phyloP scores from a whole-genome alignment of 2,113 vertebrate species.

The Ginglymostoma cirratum region DNA sequence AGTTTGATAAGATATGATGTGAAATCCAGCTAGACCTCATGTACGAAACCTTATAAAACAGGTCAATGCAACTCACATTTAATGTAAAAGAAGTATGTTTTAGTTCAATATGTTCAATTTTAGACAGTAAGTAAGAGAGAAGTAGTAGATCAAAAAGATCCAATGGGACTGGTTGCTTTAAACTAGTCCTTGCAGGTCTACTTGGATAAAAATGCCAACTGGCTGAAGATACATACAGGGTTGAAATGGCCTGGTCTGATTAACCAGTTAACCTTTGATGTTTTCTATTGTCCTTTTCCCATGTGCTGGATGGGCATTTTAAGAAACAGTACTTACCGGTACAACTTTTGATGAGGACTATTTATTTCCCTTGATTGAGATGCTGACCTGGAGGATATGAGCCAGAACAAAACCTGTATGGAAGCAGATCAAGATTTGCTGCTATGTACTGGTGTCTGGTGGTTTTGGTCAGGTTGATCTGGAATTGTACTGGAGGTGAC shows the following conservation, averaged over 20 bases:
- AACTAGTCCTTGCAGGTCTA: not conserved
- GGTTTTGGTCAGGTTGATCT: too few relatives aligned
- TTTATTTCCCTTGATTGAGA: not conserved
- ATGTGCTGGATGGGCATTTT: too few relatives aligned
- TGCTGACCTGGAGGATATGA: too few relatives aligned
- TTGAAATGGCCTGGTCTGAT: not conserved
- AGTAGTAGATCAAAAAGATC: not conserved
- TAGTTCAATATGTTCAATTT: not conserved
- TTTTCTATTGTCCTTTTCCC: not conserved
- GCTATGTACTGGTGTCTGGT: too few relatives aligned
- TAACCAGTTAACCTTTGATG: not conserved
- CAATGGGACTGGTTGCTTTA: not conserved
- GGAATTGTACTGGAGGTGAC: too few relatives aligned
- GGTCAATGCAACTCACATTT: too few relatives aligned
- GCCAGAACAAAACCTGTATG: too few relatives aligned
- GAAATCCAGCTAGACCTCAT: too few relatives aligned
- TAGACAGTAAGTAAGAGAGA: not conserved
- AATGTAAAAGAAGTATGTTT: too few relatives aligned
- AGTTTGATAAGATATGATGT: too few relatives aligned
- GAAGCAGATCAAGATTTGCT: too few relatives aligned
- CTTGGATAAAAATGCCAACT: constrained; percentile 6
- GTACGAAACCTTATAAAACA: too few relatives aligned
- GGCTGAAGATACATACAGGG: not conserved
- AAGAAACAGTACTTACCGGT: not conserved
- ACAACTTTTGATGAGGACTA: not conserved